Evolutionary conservation across 2,113 vertebrate genomes (phyloP).

Genomic region (Taxidea taxus): DNA sequence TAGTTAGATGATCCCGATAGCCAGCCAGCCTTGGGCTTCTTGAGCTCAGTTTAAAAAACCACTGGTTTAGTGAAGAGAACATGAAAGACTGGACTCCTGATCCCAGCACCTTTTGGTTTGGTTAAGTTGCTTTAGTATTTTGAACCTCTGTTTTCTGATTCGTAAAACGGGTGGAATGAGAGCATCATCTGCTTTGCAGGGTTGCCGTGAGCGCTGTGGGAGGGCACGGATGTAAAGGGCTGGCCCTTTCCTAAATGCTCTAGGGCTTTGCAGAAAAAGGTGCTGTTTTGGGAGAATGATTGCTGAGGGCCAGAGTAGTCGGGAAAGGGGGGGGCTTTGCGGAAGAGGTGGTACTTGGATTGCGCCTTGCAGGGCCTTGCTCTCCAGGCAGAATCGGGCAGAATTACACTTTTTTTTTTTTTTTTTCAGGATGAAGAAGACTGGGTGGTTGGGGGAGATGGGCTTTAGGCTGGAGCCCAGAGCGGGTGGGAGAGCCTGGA

Average conservation of each 20-base stretch:
- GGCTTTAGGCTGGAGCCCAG: too few species aligned
- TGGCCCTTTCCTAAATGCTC: background rate
- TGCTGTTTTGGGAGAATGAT: background rate
- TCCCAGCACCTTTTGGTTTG: background rate
- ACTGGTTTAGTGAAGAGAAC: background rate
- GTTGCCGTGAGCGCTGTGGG: background rate
- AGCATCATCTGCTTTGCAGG: background rate
- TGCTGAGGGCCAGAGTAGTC: background rate
- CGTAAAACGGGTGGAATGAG: background rate
- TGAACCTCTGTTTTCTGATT: background rate
- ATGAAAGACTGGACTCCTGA: background rate
- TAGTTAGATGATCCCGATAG: background rate
- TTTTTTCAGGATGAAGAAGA: background rate
- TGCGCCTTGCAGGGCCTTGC: background rate
- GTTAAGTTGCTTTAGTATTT: background rate
- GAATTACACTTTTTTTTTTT: background rate
- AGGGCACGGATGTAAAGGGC: background rate
- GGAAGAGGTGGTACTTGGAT: background rate
- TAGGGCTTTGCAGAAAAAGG: background rate
- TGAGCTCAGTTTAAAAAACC: background rate
- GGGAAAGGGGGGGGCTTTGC: background rate
- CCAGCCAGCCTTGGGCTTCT: background rate
- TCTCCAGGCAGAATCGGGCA: background rate
- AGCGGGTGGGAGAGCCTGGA: background rate
- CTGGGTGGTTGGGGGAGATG: background rate